Conservation (phyloP, 2,888 invertebrate species). For the Agapetus fuscipes region DNA sequence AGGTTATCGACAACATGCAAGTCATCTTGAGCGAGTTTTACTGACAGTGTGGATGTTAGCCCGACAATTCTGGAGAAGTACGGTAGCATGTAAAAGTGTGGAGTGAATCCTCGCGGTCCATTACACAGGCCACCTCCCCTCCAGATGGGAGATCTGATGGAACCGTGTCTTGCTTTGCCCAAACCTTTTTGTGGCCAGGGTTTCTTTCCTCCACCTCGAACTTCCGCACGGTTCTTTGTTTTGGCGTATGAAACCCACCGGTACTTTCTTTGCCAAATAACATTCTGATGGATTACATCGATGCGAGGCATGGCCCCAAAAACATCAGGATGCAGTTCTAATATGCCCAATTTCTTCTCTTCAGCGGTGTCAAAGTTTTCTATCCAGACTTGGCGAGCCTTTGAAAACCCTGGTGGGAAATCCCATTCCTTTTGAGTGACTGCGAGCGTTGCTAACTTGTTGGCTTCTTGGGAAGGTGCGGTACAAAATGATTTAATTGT, state of each 20-base stretch:
- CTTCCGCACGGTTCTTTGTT: slow-evolving; percentile 73
- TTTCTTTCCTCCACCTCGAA: slow-evolving; percentile 80
- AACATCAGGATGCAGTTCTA: slow-evolving; percentile 83
- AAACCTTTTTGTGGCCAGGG: slow-evolving; percentile 96
- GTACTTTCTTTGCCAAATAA: slow-evolving; percentile 78
- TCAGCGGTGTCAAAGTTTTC: slow-evolving; percentile 70
- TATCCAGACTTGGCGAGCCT: slow-evolving; percentile 75
- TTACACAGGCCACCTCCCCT: slow-evolving; percentile 75
- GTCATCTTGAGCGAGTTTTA: slow-evolving; percentile 94
- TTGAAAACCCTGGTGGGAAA: slow-evolving; percentile 44
- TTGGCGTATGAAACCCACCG: slow-evolving; percentile 72
- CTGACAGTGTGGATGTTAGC: slow-evolving; percentile 71
- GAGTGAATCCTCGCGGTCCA: slow-evolving; percentile 85
- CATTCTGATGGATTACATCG: slow-evolving; percentile 78
- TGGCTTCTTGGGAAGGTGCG: slow-evolving; percentile 21
- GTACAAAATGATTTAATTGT: slow-evolving; percentile 8
- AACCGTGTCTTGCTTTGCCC: slow-evolving; percentile 87
- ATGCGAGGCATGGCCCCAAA: slow-evolving; percentile 76
- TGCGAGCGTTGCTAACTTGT: slow-evolving; percentile 25
- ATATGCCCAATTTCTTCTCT: slow-evolving; percentile 70
- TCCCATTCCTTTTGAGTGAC: slow-evolving; percentile 39
- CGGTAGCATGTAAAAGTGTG: slow-evolving; percentile 91
- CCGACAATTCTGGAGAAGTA: slow-evolving; percentile 68
- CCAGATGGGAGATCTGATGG: slow-evolving; percentile 82
- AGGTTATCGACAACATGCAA: slow-evolving; percentile 81